Evolutionary conservation across 64 coral and sea anemone species (phyloP).

Genomic region (Catalaphyllia jardinei): DNA sequence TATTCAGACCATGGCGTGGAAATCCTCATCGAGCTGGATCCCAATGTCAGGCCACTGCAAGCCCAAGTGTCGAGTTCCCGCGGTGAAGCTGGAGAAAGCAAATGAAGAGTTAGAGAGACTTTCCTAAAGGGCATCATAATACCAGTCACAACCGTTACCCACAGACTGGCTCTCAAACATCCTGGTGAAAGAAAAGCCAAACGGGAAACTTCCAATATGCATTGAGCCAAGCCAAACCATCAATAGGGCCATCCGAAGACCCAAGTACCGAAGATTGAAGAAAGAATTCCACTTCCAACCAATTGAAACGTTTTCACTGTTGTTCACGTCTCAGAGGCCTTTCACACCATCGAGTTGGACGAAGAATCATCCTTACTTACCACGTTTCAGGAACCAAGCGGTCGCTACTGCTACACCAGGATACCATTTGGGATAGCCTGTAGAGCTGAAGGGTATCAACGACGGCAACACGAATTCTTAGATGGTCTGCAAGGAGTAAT

Average conservation of each 20-base stretch:
- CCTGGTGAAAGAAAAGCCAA: too few relatives aligned
- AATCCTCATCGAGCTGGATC: conserved; percentile 8
- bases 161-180: too few relatives aligned
- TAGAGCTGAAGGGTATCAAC: not conserved
- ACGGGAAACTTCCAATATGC: conserved; percentile 1
- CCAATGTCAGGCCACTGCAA: conserved; percentile 31
- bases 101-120: too few relatives aligned
- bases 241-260: conserved; percentile 15
- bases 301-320: conserved; percentile 17
- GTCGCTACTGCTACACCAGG: conserved; percentile 25
- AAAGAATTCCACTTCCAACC: conserved; percentile 17
- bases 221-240: not conserved
- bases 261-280: not conserved
- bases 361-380: not conserved
- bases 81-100: not conserved
- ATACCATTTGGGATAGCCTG: conserved; percentile 50
- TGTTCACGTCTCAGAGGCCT: not conserved
- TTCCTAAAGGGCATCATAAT: too few relatives aligned
- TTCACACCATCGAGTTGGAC: not conserved
- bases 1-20: conserved; percentile 55
- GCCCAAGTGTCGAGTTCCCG: conserved; percentile 47
- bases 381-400: not conserved
- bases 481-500: conserved; percentile 47
- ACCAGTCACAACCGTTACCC: too few relatives aligned
- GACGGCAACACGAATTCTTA: conserved; percentile 46